phyloP scores from a whole-genome alignment of 2,797 vertebrate genomes.

The Schizothorax lantsangensis region DNA sequence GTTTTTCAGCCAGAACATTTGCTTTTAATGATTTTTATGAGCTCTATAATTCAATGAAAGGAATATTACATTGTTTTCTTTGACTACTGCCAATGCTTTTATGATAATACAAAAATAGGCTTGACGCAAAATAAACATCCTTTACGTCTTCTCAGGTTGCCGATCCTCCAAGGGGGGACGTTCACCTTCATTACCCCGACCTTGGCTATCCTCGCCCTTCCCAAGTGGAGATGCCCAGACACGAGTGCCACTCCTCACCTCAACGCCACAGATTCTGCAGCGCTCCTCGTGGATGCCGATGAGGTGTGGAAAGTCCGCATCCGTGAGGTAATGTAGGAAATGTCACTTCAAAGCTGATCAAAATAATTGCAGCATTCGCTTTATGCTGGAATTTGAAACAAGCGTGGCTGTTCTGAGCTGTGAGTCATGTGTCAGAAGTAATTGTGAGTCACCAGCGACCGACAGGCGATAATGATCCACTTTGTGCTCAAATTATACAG shows the following conservation, averaged over 20 bases:
- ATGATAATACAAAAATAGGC: neutral
- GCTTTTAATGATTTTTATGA: slow-evolving; percentile 1
- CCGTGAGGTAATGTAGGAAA: slow-evolving; percentile 74
- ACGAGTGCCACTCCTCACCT: slow-evolving; percentile 33
- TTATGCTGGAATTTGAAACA: neutral
- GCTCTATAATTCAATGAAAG: neutral
- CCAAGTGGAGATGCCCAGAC: slow-evolving; percentile 80
- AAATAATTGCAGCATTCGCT: neutral
- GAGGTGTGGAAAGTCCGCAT: slow-evolving; percentile 83
- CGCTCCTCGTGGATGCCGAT: slow-evolving; percentile 59
- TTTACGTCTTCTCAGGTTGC: slow-evolving; percentile 70
- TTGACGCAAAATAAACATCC: neutral
- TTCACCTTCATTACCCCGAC: too few species aligned
- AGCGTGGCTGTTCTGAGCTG: neutral
- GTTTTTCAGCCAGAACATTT: neutral
- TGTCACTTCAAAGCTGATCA: neutral
- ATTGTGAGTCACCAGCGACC: neutral
- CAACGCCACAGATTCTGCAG: slow-evolving; percentile 61
- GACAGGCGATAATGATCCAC: neutral
- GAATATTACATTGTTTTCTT: neutral
- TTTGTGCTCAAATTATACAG: neutral
- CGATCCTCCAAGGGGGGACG: slow-evolving; percentile 75
- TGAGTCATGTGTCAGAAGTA: slow-evolving; percentile 6
- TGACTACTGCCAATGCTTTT: slow-evolving; percentile 15
- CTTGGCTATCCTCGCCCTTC: slow-evolving; percentile 81